Conservation (phyloP, 2,113 vertebrate genomes). For the Pomatostomus ruficeps region DNA sequence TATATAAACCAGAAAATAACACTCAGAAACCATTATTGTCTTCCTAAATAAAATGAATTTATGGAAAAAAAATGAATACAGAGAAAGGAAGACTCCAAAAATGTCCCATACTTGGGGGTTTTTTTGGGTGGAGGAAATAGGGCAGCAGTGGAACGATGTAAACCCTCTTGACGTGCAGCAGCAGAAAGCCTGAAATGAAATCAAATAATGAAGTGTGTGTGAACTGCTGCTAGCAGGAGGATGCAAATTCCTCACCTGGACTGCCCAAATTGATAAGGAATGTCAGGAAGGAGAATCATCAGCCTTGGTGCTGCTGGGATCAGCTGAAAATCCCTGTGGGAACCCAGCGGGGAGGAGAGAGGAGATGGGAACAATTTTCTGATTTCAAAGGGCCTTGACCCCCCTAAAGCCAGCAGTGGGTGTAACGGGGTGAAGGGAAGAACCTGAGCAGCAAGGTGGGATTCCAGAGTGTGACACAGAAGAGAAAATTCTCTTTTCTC, state of each 20-base stretch:
- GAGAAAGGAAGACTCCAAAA: neutral
- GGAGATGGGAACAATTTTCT: neutral
- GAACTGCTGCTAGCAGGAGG: neutral
- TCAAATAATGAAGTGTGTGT: neutral
- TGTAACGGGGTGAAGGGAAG: neutral
- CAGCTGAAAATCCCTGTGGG: neutral
- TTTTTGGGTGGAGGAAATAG: neutral
- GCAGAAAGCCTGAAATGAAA: neutral
- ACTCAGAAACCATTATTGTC: neutral
- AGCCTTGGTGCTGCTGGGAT: neutral
- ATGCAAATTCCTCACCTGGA: neutral
- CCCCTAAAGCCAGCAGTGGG: neutral
- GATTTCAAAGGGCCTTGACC: neutral
- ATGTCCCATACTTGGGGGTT: rapidly evolving
- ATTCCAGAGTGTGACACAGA: neutral
- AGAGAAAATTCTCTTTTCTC: neutral
- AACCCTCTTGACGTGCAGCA: neutral
- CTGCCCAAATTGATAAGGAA: neutral
- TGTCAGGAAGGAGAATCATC: neutral
- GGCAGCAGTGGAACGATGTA: neutral
- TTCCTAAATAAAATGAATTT: neutral
- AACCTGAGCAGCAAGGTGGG: neutral
- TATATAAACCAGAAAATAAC: neutral
- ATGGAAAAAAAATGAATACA: neutral
- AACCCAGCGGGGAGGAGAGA: neutral